phyloP scores from a whole-genome alignment of 2,888 invertebrate species.

The Drosophila parthenogenetica region DNA sequence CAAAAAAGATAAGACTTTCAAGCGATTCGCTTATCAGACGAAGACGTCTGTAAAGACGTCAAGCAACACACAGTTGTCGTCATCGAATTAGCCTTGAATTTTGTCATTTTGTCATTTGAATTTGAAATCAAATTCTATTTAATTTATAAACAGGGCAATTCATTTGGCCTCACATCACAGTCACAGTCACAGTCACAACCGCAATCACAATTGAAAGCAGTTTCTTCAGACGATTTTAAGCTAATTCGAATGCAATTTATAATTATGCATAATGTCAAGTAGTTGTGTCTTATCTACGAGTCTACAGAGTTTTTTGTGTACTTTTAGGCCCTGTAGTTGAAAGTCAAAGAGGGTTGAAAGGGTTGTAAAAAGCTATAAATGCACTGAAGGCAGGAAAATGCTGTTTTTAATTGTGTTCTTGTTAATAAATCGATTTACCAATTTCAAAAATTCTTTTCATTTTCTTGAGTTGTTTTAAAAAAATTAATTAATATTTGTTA shows the following conservation, averaged over 20 bases:
- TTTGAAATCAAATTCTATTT: conserved; percentile 60
- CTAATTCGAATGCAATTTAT: conserved; percentile 71
- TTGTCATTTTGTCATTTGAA: conserved; percentile 47
- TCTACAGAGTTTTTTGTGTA: neutral
- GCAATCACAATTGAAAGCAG: conserved; percentile 26
- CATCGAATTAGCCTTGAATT: conserved; percentile 30
- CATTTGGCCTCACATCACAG: conserved; percentile 31
- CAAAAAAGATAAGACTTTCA: neutral
- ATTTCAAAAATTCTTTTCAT: no score
- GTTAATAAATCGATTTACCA: no score
- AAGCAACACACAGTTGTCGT: conserved; percentile 33
- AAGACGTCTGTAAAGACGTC: conserved; percentile 47
- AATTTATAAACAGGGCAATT: conserved; percentile 52
- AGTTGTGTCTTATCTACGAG: conserved; percentile 21
- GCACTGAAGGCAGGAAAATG: neutral
- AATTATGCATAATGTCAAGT: conserved; percentile 57
- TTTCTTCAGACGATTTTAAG: conserved; percentile 40
- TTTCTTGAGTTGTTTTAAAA: no score
- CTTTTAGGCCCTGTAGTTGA: neutral
- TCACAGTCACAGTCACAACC: no score
- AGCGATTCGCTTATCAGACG: conserved; percentile 36
- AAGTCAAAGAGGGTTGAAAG: neutral
- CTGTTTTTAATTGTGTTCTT: neutral
- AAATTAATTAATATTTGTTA: no score
- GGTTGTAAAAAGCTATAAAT: neutral